Evolutionary conservation across 1,140 invertebrate genomes (phyloP).

Genomic region (Papilio xuthus): DNA sequence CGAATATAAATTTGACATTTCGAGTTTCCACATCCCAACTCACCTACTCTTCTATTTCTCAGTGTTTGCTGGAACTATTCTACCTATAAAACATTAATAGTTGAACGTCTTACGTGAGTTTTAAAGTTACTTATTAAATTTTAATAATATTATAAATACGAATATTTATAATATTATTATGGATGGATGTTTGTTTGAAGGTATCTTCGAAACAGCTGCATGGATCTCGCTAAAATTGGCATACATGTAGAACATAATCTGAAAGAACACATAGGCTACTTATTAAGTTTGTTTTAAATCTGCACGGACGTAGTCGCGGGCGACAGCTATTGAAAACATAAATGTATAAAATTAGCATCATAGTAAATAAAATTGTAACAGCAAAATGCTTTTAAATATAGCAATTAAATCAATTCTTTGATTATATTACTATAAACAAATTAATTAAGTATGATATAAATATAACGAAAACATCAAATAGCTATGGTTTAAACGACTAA

Average conservation of each 20-base stretch:
- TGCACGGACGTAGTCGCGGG: too few relatives aligned
- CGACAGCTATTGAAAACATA: too few relatives aligned
- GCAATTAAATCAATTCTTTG: background rate
- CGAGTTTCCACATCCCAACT: background rate
- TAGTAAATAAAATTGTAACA: background rate
- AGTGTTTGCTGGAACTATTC: background rate
- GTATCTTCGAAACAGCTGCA: too few relatives aligned
- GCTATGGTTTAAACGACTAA: background rate
- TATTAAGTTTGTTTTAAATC: too few relatives aligned
- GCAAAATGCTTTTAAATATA: background rate
- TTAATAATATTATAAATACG: too few relatives aligned
- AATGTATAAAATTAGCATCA: background rate
- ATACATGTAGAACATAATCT: too few relatives aligned
- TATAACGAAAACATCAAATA: background rate
- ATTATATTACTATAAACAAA: conserved; percentile 8
- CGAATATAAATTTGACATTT: background rate
- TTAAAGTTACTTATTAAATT: too few relatives aligned
- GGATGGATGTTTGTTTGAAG: too few relatives aligned
- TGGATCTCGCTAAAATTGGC: too few relatives aligned
- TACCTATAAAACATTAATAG: background rate
- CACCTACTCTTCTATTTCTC: background rate
- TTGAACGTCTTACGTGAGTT: background rate
- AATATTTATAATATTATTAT: too few relatives aligned
- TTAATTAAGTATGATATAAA: background rate
- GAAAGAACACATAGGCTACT: too few relatives aligned